Conservation (phyloP, 2,888 invertebrate species). For the Drosophila lacicola region DNA sequence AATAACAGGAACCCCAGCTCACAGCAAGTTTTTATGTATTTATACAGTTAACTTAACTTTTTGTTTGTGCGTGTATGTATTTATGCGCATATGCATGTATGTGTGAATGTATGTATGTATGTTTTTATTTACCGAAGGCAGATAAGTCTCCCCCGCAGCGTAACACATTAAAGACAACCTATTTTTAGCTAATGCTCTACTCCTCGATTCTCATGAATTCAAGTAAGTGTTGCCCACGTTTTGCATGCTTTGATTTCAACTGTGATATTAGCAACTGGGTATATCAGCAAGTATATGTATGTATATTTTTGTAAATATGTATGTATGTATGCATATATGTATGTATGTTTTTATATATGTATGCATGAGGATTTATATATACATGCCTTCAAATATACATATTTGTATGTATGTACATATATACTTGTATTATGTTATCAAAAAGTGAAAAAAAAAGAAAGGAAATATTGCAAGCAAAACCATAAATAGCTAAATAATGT, state of each 20-base stretch:
- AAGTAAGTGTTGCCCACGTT: neutral
- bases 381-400: no score
- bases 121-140: neutral
- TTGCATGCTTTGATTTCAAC: no score
- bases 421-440: constrained; percentile 49
- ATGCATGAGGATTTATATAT: no score
- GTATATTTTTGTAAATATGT: no score
- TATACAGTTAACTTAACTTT: neutral
- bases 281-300: no score
- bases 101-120: neutral
- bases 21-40: constrained; percentile 17
- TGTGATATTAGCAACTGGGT: neutral
- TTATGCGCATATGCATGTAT: neutral
- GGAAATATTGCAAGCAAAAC: constrained; percentile 60
- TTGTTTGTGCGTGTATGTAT: neutral
- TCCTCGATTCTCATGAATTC: neutral
- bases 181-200: neutral
- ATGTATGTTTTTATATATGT: no score
- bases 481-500: constrained; percentile 73
- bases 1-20: constrained; percentile 42
- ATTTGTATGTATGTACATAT: neutral
- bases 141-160: neutral
- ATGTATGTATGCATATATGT: no score
- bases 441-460: constrained; percentile 38
- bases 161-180: neutral